Evolutionary conservation across 2,113 vertebrate species (phyloP).

Genomic region (Nibea coibor): DNA sequence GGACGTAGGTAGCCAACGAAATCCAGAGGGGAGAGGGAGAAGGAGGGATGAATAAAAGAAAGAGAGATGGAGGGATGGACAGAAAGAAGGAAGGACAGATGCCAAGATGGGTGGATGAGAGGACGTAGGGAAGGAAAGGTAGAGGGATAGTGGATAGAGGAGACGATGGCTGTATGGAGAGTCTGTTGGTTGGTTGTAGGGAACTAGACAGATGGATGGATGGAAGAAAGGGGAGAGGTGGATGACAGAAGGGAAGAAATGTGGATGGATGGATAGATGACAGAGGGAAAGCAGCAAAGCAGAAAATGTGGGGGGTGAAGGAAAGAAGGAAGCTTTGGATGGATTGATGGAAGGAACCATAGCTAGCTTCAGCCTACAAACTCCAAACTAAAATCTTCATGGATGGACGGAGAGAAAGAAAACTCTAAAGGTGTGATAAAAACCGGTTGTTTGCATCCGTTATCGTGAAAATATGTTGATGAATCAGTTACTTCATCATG

Average conservation of each 20-base stretch:
- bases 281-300: background rate
- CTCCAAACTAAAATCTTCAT: too few species aligned
- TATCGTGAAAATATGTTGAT: background rate
- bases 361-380: too few species aligned
- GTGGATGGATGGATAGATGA: background rate
- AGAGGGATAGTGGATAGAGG: too few species aligned
- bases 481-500: background rate
- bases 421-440: background rate
- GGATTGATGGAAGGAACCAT: too few species aligned
- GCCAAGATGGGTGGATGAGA: background rate
- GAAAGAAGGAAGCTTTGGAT: background rate
- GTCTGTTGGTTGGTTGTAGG: too few species aligned
- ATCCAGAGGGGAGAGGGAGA: background rate
- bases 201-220: background rate
- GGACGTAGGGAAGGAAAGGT: background rate
- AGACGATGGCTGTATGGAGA: too few species aligned
- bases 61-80: background rate
- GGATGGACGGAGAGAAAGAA: background rate
- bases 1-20: conserved; percentile 28
- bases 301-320: background rate
- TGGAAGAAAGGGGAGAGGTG: background rate
- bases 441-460: background rate
- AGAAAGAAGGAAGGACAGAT: background rate
- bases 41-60: background rate
- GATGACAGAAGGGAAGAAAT: background rate